Evolutionary conservation across 2,113 vertebrate species (phyloP), one percentile per base, ranked within the genome.

Genomic region (Aythya baeri): DNA sequence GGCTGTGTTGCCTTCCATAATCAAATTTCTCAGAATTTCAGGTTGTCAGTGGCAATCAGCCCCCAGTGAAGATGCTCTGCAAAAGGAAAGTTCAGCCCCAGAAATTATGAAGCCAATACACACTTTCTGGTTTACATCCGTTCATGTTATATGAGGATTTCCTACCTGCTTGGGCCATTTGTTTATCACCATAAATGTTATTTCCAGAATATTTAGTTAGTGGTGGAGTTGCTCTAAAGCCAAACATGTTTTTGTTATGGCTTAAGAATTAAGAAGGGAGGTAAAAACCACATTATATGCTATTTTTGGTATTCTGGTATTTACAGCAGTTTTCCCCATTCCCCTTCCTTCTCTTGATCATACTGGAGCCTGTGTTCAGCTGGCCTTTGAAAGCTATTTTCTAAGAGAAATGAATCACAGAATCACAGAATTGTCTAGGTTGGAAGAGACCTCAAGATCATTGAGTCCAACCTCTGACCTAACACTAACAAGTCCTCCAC

Each of bases 111-210:
- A 70, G 29, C 26, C 70, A 44, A 54, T 54, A 58, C 0, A 3
- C 9, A 62, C 41, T 32, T 73, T 84, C 27, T 75, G 14, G 11
- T 71, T 84, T 92, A 84, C 34, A 80, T 66, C n/a, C 25, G 75
- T 31, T 11, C 0, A 0, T 46, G 25, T 58, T 74, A 31, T 2
- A 2, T 36, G 46, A 71, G 32, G 16, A 25, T 78, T 26, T 91
- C 15, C 25, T 71, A 83, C 34, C 17, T 79, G 15, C 8, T 83
- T 81, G 11, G 67, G 91, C 22, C 4, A 4, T 65, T 52, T 89
- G 11, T 73, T 86, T 67, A 46, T 73, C 73, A 14, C n/a, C 13
- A 12, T 66, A 66, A 68, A 58, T 7, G 15, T 58, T 86, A 31
- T 57, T 59, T 65, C 5, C 13, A 13, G 54, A 50, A 8, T 20